Evolutionary conservation across 2,113 vertebrate genomes (phyloP).

Genomic region (Lepisosteus osseus): DNA sequence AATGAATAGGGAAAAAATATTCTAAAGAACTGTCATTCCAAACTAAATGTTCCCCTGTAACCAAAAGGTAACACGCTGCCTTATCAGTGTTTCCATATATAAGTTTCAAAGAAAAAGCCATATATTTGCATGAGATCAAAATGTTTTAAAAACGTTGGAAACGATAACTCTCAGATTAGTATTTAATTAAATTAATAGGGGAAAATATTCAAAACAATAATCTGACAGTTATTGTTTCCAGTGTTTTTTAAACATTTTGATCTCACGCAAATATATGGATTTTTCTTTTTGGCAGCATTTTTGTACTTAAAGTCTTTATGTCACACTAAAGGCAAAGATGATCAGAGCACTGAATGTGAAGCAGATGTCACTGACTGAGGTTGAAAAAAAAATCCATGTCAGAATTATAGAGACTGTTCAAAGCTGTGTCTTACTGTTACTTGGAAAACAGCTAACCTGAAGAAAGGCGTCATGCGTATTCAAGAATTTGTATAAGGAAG

Average conservation of each 20-base stretch:
- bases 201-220: no score
- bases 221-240: neutral
- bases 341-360: neutral
- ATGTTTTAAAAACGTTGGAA: no score
- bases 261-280: neutral
- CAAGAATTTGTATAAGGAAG: no score
- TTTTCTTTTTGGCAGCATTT: neutral
- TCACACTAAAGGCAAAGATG: neutral
- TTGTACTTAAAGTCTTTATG: neutral
- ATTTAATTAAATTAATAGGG: no score
- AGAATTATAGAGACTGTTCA: neutral
- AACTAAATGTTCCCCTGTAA: conserved; percentile 15
- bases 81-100: no score
- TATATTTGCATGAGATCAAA: no score
- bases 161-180: no score
- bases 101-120: no score
- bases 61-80: no score
- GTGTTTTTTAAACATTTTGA: neutral
- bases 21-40: conserved; percentile 31
- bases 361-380: neutral
- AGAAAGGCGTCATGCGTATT: no score
- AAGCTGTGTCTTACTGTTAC: no score
- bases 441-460: no score
- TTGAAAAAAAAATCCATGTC: neutral
- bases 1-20: conserved; percentile 26